phyloP scores from a whole-genome alignment of 1,140 invertebrate species.

The Calosoma granatense region DNA sequence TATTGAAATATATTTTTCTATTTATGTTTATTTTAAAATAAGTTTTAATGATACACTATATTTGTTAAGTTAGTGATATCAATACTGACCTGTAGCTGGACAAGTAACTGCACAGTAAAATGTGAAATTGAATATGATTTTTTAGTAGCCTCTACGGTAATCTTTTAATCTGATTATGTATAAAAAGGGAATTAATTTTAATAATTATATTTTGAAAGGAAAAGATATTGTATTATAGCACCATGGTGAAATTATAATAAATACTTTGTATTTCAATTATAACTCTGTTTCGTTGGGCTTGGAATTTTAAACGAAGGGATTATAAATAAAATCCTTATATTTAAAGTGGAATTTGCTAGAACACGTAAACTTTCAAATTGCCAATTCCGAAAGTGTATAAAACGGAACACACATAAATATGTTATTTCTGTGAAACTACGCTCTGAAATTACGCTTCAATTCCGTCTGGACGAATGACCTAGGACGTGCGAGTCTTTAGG shows the following conservation, averaged over 20 bases:
- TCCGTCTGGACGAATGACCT: no score
- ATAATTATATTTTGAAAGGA: background rate
- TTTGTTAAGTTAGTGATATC: no score
- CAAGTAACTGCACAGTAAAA: no score
- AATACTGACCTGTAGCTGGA: no score
- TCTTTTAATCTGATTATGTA: background rate
- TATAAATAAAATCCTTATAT: slow-evolving; percentile 3
- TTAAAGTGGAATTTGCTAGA: background rate
- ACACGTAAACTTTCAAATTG: slow-evolving; percentile 7
- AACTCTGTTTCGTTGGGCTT: background rate
- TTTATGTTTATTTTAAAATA: no score
- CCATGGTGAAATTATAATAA: background rate
- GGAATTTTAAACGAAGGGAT: slow-evolving; percentile 3
- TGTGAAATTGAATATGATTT: no score
- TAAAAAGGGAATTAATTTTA: background rate
- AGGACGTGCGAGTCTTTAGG: no score
- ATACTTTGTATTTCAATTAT: slow-evolving; percentile 8
- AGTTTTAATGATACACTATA: no score
- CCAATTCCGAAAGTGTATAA: slow-evolving; percentile 6
- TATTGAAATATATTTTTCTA: no score
- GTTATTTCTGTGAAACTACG: background rate
- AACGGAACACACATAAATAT: slow-evolving; percentile 7
- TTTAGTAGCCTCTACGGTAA: background rate
- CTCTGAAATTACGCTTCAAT: background rate
- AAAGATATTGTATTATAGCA: background rate